Base-by-base conservation (phyloP, 2,113 vertebrate species). In the Setophaga petechia region DNA sequence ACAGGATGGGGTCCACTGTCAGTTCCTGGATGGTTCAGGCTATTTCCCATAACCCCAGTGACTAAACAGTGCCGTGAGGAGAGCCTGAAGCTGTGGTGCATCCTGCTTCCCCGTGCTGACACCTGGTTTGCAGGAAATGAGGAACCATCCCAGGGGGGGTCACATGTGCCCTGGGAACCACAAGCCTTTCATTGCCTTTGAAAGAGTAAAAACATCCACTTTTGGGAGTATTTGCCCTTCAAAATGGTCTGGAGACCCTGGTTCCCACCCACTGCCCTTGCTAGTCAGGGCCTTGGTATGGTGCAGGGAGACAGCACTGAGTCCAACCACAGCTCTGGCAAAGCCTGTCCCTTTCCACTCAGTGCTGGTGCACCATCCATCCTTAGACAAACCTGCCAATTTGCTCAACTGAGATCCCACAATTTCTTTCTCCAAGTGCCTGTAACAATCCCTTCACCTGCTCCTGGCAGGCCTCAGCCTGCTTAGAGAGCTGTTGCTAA, bases 1-100 rank as follows among this genome's bases (percentile, higher is more conserved):
- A 97, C 97, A 97, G 97, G 97, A 97, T 97, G 95, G 94, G 94
- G 93, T 96, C 95, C 82, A 57, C 84, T 97, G 96, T 97, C 95
- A 96, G 95, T 97, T 97, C 96, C 96, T 84, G 96, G 94, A 96
- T 83, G 89, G 88, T 84, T 92, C 62, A 87, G 88, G 79, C 96
- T 83, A 77, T 96, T 97, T 97, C 97, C 91, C 96, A 95, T 95
- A 95, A 96, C 97, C 90, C 91, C 81, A 92, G 73, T 94, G 94
- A 94, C 80, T 92, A 90, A 95, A 94, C 25, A 92, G 90, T 90
- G 91, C 85, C 5, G 0, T 61, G 77, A 87, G 83, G 57, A 63
- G 93, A 93, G 84, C 81, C 62, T 80, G 78, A 84, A 96, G 71
- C 90, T 12, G 1, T 54, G 86, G 37, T 62, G 90, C 90, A 96